Base-by-base conservation (phyloP, 2,797 vertebrate genomes). In the Eurystomus glaucurus region DNA sequence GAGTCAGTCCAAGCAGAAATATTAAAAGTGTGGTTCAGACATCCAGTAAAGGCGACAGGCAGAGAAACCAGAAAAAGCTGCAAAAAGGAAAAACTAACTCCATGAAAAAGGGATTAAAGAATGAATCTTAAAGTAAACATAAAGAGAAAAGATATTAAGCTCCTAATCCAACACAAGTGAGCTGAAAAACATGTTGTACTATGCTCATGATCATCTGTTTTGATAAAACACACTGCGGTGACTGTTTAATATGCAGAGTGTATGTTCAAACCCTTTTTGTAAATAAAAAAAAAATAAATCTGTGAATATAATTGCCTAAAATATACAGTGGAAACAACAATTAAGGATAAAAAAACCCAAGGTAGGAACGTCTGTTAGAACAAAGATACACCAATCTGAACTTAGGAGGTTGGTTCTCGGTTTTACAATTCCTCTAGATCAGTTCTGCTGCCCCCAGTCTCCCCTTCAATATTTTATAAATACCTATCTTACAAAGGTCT, bases 81-180 rank as follows among this genome's bases (percentile, higher is more conserved):
- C 22, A 68, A 91, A 57, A 65, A 22, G 7, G 7, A 58, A 91
- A 78, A 75, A 57, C 60, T 72, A 76, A 74, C 43, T 80, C 75
- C 79, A 51, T 94, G 68, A 80, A 94, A 95, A 92, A 33, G 7
- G 18, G 77, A 95, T 92, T 90, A 89, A 93, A 80, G 75, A 89
- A 75, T 21, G 8, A 60, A 69, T 81, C 58, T 88, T 79, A 83
- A 96, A 97, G 95, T 95, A 91, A 89, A 69, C 51, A 79, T 18
- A 48, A 80, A 83, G 80, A 93, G 66, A 85, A 78, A 81, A 90
- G 54, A 57, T 69, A 89, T 45, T 92, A 85, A 84, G 41, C 48
- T 88, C 39, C 26, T 95, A 94, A 93, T 94, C 79, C 87, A 94
- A 69, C 41, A 80, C 39, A 94, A 85, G 57, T 55, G 88, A 94